phyloP scores from a whole-genome alignment of 1,140 invertebrate species.

The Drosophila oshimai region DNA sequence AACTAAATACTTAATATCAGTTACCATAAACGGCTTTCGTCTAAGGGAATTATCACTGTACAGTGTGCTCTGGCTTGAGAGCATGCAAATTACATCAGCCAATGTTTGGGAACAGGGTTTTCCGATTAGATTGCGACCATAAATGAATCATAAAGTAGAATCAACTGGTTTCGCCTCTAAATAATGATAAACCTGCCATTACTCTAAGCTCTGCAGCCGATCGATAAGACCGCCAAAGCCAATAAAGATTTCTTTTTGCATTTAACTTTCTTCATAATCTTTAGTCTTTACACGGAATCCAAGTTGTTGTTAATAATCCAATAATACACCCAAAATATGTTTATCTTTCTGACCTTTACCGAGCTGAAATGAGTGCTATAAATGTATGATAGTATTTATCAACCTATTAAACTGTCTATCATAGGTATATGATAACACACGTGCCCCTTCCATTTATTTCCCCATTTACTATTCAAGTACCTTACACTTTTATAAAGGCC shows the following conservation, averaged over 20 bases:
- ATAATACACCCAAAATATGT: no score
- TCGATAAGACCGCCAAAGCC: neutral
- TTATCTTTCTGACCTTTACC: neutral
- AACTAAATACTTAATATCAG: neutral
- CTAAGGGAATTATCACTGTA: neutral
- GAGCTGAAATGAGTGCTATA: no score
- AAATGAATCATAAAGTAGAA: conserved; percentile 5
- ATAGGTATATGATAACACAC: neutral
- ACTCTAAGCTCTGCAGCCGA: neutral
- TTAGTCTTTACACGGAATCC: neutral
- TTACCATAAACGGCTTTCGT: neutral
- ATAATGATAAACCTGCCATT: neutral
- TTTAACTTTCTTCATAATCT: neutral
- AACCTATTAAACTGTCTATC: neutral
- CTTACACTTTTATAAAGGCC: conserved; percentile 1
- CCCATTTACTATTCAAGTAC: neutral
- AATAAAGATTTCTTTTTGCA: no score
- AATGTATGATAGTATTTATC: no score
- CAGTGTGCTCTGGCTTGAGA: neutral
- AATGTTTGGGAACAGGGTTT: conserved; percentile 1
- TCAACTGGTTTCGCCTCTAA: neutral
- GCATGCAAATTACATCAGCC: conserved; percentile 42
- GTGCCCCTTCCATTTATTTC: neutral
- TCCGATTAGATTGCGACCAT: conserved; percentile 15
- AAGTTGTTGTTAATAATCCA: neutral